Evolutionary conservation across 2,888 invertebrate genomes (phyloP).

Genomic region (Diaprepes abbreviatus): DNA sequence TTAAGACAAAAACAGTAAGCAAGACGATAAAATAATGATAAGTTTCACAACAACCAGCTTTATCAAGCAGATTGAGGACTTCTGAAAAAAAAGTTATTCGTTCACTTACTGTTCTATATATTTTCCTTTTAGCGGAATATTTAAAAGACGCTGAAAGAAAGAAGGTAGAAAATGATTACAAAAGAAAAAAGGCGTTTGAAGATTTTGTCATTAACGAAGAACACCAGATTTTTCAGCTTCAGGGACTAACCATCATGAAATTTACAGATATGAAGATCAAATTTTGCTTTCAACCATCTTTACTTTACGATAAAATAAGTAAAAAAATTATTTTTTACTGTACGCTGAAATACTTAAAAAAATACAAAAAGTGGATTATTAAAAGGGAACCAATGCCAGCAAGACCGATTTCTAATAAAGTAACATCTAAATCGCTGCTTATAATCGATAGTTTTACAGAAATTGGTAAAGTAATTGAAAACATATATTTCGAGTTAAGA

Average conservation of each 20-base stretch:
- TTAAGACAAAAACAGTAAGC: no score
- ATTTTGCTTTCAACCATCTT: conserved; percentile 53
- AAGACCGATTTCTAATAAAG: conserved; percentile 46
- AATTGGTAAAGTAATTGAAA: conserved; percentile 39
- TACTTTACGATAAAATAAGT: conserved; percentile 50
- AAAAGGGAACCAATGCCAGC: conserved; percentile 54
- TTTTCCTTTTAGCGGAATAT: neutral
- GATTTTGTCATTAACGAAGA: neutral
- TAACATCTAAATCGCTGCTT: conserved; percentile 33
- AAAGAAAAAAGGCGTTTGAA: neutral
- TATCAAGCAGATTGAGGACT: no score
- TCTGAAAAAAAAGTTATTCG: no score
- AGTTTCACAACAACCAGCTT: no score
- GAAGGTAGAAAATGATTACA: neutral
- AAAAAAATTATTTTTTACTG: conserved; percentile 51
- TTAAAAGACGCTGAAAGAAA: neutral
- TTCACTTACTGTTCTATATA: no score
- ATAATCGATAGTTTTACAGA: conserved; percentile 47
- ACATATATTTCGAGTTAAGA: conserved; percentile 51
- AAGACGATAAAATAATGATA: no score
- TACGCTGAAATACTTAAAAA: conserved; percentile 50
- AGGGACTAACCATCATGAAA: conserved; percentile 51
- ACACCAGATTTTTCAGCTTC: conserved; percentile 42
- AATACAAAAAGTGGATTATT: conserved; percentile 54
- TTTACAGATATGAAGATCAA: conserved; percentile 54